Evolutionary conservation across 2,113 vertebrate species (phyloP).

Genomic region (Cebidichthys violaceus): DNA sequence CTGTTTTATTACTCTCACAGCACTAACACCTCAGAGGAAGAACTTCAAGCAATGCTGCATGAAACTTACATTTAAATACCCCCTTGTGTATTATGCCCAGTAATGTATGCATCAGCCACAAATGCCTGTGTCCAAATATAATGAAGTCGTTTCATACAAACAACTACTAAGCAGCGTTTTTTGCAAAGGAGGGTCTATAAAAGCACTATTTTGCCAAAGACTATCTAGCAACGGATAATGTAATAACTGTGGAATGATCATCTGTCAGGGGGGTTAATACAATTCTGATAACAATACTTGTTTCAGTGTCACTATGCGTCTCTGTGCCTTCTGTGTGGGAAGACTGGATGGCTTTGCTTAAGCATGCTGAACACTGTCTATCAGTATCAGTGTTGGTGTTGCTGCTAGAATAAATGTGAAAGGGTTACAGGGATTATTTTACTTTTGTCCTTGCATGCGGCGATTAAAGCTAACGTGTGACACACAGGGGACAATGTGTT

Average conservation of each 20-base stretch:
- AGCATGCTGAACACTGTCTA: background rate
- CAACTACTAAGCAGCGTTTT: background rate
- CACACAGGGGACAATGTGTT: background rate
- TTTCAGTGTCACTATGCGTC: background rate
- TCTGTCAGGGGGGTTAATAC: background rate
- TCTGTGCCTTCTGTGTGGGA: background rate
- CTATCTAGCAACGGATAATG: background rate
- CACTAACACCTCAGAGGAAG: slow-evolving; percentile 3
- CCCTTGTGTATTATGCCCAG: background rate
- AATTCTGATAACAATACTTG: background rate
- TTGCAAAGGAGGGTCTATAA: background rate
- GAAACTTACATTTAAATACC: slow-evolving; percentile 1
- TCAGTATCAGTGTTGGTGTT: slow-evolving; percentile 18
- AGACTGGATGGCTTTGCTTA: background rate
- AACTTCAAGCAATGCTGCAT: background rate
- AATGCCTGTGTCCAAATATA: background rate
- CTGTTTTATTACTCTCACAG: slow-evolving; percentile 15
- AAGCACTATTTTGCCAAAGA: background rate
- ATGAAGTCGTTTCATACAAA: background rate
- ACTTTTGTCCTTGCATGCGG: background rate
- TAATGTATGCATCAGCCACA: background rate
- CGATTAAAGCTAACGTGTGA: slow-evolving; percentile 19
- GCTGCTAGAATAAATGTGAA: slow-evolving; percentile 1
- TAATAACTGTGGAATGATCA: background rate
- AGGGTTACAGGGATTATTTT: slow-evolving; percentile 8